Percentiles rank a stretch among this genome's conserved stretches.
Conservation (phyloP, 2,888 invertebrate genomes). For the Mayetiola destructor region DNA sequence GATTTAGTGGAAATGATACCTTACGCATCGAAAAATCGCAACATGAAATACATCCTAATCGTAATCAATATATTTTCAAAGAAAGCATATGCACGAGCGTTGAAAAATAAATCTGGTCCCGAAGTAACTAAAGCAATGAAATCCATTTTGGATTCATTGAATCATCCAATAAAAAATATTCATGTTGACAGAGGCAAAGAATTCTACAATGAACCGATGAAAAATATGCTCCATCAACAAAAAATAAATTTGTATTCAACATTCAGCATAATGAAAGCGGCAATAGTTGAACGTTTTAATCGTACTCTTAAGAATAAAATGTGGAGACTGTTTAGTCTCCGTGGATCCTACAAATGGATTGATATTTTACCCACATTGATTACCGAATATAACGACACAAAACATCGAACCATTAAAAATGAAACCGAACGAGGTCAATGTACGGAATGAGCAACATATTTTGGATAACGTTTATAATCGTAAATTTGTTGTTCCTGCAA, state of each 20-base stretch:
- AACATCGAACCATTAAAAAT: conserved; percentile 22
- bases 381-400: conserved; percentile 20
- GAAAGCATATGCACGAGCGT: background rate
- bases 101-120: background rate
- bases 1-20: background rate
- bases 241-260: background rate
- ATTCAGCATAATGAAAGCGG: background rate
- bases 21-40: background rate
- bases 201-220: background rate
- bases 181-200: conserved; percentile 24
- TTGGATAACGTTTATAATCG: conserved; percentile 16
- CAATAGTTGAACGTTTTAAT: conserved; percentile 20
- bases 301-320: conserved; percentile 20
- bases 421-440: conserved; percentile 21
- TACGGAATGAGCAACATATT: conserved; percentile 21
- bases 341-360: conserved; percentile 21
- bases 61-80: background rate
- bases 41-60: background rate
- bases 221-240: background rate
- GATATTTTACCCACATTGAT: conserved; percentile 19
- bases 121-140: background rate
- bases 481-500: background rate
- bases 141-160: background rate
- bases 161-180: conserved; percentile 18
- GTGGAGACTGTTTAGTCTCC: conserved; percentile 21